These are phyloP conservation scores for Ianthella basta DNA, from an alignment of 37 sponge, comb jelly and placozoan species.

Conservation along the genomic window DNA sequence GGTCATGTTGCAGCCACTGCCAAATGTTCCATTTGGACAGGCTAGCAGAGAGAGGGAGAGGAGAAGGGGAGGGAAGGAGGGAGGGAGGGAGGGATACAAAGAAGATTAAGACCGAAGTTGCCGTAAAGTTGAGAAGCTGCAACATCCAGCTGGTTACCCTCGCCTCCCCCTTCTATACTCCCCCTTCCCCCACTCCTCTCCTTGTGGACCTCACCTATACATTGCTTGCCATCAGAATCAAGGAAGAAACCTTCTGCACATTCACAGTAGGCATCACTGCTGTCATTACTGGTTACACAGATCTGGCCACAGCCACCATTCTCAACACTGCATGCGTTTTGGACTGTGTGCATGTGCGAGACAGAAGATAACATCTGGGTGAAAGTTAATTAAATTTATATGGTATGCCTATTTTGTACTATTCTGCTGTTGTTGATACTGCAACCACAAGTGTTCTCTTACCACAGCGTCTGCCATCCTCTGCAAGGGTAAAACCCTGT, in stretches of 20 bases:
- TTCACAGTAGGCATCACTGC: slow-evolving; percentile 27
- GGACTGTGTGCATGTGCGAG: neutral
- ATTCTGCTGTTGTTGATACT: neutral
- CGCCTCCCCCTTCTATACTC: too few relatives aligned
- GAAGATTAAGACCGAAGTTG: too few relatives aligned
- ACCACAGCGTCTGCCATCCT: slow-evolving; percentile 14
- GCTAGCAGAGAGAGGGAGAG: neutral
- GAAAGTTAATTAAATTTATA: too few relatives aligned
- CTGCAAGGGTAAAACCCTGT: neutral
- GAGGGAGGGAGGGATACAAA: neutral
- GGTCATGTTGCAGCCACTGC: neutral
- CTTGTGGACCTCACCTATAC: slow-evolving; percentile 6
- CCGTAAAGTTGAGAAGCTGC: too few relatives aligned
- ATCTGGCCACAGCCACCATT: slow-evolving; percentile 42
- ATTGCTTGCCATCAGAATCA: slow-evolving; percentile 28
- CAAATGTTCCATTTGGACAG: slow-evolving; percentile 27
- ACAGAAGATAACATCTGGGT: neutral
- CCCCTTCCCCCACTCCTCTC: neutral
- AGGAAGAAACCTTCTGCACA: slow-evolving; percentile 35
- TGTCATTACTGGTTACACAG: slow-evolving; percentile 1
- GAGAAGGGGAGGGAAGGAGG: neutral
- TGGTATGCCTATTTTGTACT: too few relatives aligned
- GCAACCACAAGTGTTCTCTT: neutral
- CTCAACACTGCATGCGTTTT: neutral
- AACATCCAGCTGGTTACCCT: too few relatives aligned